A percentile compares a stretch with the other conserved stretches of the same genome.
These are phyloP conservation scores for Drosophila simulans DNA, from an alignment of 1,140 invertebrate species.

Conservation along the genomic window DNA sequence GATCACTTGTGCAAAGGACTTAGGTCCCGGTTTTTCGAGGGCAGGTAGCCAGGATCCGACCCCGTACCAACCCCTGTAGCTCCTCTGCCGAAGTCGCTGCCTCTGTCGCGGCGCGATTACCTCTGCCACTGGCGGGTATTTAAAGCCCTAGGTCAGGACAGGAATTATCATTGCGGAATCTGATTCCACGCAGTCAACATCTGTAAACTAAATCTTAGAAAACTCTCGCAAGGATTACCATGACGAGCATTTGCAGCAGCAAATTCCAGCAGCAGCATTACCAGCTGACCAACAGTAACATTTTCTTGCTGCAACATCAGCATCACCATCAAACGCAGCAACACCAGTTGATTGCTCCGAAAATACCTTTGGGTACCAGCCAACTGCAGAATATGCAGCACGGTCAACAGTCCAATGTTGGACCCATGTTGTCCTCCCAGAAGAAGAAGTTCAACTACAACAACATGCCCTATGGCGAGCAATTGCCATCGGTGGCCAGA, in stretches of 20 bases:
- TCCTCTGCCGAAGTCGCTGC: constrained; percentile 13
- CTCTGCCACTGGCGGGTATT: constrained; percentile 38
- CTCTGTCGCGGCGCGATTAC: background rate
- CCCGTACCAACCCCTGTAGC: constrained; percentile 35
- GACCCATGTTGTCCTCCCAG: constrained; percentile 73
- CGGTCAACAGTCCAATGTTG: constrained; percentile 12
- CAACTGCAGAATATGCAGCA: constrained; percentile 78
- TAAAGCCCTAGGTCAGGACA: constrained; percentile 73
- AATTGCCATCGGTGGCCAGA: constrained; percentile 93
- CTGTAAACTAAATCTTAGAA: background rate
- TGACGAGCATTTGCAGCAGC: constrained; percentile 77
- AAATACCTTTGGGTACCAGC: constrained; percentile 76
- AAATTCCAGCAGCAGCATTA: constrained; percentile 72
- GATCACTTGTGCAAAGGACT: constrained; percentile 43
- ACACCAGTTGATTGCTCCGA: constrained; percentile 75
- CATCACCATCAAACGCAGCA: constrained; percentile 60
- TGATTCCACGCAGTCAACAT: constrained; percentile 81
- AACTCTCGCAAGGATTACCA: constrained; percentile 56
- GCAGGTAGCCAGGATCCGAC: constrained; percentile 16
- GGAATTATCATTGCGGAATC: constrained; percentile 84
- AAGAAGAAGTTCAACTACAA: constrained; percentile 90
- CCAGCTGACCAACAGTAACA: constrained; percentile 71
- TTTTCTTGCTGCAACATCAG: constrained; percentile 60
- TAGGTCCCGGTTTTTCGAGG: constrained; percentile 1
- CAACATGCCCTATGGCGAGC: constrained; percentile 86